Evolutionary conservation across 2,113 vertebrate genomes (phyloP), one percentile per base, ranked within the genome.

Genomic region (Bufo bufo): DNA sequence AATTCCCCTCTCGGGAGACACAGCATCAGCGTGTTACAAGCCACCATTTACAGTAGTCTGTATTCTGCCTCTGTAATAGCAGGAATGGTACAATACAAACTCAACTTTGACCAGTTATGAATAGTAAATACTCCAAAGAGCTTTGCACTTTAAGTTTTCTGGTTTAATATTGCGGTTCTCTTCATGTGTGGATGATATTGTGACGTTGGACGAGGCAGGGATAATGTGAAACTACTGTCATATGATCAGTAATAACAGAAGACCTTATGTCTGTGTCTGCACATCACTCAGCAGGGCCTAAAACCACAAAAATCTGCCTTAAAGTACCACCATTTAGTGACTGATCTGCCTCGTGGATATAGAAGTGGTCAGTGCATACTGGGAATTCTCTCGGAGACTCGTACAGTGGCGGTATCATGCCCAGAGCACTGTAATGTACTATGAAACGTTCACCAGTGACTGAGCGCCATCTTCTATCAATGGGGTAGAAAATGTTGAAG

Each of bases 251-350:
- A 79, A 43, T 75, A 43, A 79, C 75, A 78, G 74, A 86, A 77
- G 84, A 50, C 58, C 69, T 85, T 85, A 1, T 84, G n/a, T 56
- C 9, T 19, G 23, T 61, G 81, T 49, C 84, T 85, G 13, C 49
- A 74, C 33, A 12, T 77, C 74, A 65, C 9, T 65, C 58, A 10
- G 58, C 59, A 66, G 63, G 47, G 56, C 85, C 59, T 43, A 10
- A 79, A 86, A 79, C 75, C 85, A 78, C 84, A 77, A 63, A 79
- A 54, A 65, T 69, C 47, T 69, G 63, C 19, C 33, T 65, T 63
- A 10, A 20, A 83, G n/a, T 13, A 50, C 43, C 50, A 20, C 4
- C 49, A n/a, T 49, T 2, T 12, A 54, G 12, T 71, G 82, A 84
- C 82, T 84, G 71, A 84, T 71, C 4, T 19, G 33, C 14, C 71